Conservation (phyloP, 2,888 invertebrate species). For the Torymus auratus region DNA sequence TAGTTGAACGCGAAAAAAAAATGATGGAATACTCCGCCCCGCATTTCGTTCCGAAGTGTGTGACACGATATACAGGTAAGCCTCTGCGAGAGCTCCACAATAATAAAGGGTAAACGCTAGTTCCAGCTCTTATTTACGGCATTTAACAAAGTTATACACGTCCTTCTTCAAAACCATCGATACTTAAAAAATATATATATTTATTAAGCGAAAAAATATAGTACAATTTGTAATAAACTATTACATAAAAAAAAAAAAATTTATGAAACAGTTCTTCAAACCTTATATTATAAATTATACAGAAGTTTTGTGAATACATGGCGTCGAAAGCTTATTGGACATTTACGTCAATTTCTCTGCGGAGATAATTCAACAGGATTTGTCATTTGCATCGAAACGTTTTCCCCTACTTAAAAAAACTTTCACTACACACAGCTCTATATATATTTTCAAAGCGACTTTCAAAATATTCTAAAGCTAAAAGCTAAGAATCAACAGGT, state of each 20-base stretch:
- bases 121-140: conserved; percentile 37
- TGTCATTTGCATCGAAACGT: too few species aligned
- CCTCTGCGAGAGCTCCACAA: conserved; percentile 14
- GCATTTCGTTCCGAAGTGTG: conserved; percentile 25
- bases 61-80: conserved; percentile 46
- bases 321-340: neutral
- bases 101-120: conserved; percentile 19
- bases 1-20: conserved; percentile 15
- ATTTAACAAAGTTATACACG: conserved; percentile 30
- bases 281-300: neutral
- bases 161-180: conserved; percentile 48
- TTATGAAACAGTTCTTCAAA: conserved; percentile 43
- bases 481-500: neutral
- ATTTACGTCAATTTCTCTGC: conserved; percentile 20
- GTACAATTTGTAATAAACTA: conserved; percentile 48
- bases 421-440: too few species aligned
- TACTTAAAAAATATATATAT: conserved; percentile 37
- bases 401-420: too few species aligned
- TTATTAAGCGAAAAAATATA: conserved; percentile 45
- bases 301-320: conserved; percentile 2
- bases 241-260: conserved; percentile 24
- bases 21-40: conserved; percentile 27
- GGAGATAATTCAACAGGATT: neutral
- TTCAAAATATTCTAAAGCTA: neutral
- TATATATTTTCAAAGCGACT: too few species aligned